Percentiles rank a stretch among this genome's conserved stretches.
These are phyloP conservation scores for Tetramorium alpestre DNA, from an alignment of 1,140 invertebrate genomes.

Conservation along the genomic window DNA sequence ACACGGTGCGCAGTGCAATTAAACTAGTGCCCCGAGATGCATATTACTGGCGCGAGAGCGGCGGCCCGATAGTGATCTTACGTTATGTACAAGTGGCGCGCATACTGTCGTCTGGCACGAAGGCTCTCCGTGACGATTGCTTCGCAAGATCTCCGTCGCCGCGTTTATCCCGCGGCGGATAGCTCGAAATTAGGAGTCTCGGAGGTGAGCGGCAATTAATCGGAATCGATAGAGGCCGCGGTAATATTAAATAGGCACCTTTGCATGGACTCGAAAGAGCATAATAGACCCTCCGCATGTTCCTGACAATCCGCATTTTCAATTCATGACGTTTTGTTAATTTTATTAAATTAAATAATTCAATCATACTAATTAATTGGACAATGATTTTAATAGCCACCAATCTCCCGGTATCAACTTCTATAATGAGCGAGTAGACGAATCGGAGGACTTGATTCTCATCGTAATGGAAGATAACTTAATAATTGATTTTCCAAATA, in stretches of 20 bases:
- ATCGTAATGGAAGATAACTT: background rate
- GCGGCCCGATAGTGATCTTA: conserved; percentile 68
- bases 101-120: conserved; percentile 72
- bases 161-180: conserved; percentile 6
- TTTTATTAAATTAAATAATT: background rate
- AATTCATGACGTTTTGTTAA: conserved; percentile 13
- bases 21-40: conserved; percentile 66
- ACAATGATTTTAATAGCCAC: background rate
- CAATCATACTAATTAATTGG: background rate
- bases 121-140: conserved; percentile 72
- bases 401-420: background rate
- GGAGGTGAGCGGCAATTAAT: conserved; percentile 31
- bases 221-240: background rate
- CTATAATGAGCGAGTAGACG: background rate
- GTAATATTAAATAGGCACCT: background rate
- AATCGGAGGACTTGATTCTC: background rate
- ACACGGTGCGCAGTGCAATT: conserved; percentile 65
- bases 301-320: background rate
- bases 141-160: conserved; percentile 55
- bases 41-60: conserved; percentile 68
- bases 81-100: conserved; percentile 54
- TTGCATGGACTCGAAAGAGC: background rate
- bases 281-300: background rate
- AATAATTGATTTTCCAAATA: background rate
- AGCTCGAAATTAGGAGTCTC: conserved; percentile 40